Conservation (phyloP, 2,888 invertebrate species). For the Leptodirus hochenwartii region DNA sequence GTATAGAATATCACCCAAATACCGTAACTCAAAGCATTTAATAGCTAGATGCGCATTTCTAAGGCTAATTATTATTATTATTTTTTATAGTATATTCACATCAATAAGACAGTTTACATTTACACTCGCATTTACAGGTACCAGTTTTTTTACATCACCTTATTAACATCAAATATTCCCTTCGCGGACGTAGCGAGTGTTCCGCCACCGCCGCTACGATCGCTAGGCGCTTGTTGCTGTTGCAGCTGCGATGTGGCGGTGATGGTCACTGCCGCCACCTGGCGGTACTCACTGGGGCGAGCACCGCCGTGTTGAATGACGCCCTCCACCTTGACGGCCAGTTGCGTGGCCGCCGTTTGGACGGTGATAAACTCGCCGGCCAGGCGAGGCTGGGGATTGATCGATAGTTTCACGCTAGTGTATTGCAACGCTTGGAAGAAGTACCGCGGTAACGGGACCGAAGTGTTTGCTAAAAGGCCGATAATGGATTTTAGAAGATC, state of each 20-base stretch:
- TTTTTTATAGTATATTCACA: too few relatives aligned
- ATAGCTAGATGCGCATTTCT: too few relatives aligned
- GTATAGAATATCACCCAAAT: too few relatives aligned
- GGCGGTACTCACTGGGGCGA: conserved; percentile 47
- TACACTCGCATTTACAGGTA: background rate
- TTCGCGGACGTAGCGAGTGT: too few relatives aligned
- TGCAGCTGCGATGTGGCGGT: conserved; percentile 47
- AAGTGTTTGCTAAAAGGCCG: conserved; percentile 40
- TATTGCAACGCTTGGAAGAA: conserved; percentile 74
- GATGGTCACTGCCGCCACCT: conserved; percentile 51
- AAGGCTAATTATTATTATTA: too few relatives aligned
- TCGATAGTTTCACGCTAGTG: conserved; percentile 62
- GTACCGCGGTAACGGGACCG: conserved; percentile 54
- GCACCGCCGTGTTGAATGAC: conserved; percentile 65
- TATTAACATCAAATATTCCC: too few relatives aligned
- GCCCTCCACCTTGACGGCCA: conserved; percentile 87
- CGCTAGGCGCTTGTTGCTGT: conserved; percentile 13
- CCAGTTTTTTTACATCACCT: too few relatives aligned
- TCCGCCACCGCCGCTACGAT: conserved; percentile 1
- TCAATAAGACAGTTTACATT: too few relatives aligned
- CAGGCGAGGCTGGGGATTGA: conserved; percentile 62
- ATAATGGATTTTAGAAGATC: conserved; percentile 40
- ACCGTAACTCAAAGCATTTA: too few relatives aligned
- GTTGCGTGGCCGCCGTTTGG: conserved; percentile 63
- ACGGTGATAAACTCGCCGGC: conserved; percentile 72